phyloP scores from a whole-genome alignment of 1,140 invertebrate genomes.

The Drosophila guanche region DNA sequence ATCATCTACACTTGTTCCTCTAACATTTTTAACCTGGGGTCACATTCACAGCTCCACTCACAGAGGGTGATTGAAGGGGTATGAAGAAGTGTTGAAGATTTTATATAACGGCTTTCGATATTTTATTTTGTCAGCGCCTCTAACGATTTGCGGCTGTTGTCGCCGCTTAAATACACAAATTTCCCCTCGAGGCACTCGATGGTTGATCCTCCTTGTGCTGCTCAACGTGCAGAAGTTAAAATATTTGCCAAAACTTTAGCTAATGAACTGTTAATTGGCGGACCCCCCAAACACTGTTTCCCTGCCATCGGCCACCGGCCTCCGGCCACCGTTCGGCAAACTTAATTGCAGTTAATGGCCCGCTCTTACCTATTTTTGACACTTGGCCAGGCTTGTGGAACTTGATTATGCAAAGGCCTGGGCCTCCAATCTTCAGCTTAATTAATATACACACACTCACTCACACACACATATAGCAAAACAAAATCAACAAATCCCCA shows the following conservation, averaged over 20 bases:
- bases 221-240: constrained; percentile 42
- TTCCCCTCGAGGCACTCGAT: constrained; percentile 19
- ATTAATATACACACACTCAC: constrained; percentile 54
- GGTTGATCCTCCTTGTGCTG: constrained; percentile 8
- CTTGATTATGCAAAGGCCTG: constrained; percentile 76
- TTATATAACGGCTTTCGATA: constrained; percentile 71
- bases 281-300: constrained; percentile 2
- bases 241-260: constrained; percentile 67
- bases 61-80: neutral
- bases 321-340: constrained; percentile 7
- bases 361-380: constrained; percentile 60
- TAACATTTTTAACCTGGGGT: neutral
- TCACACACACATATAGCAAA: constrained; percentile 17
- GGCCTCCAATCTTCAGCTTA: constrained; percentile 18
- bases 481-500: neutral
- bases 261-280: constrained; percentile 80
- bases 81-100: constrained; percentile 33
- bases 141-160: constrained; percentile 12
- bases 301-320: too few relatives aligned
- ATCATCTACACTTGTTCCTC: too few relatives aligned
- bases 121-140: constrained; percentile 35
- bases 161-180: constrained; percentile 35
- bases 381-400: constrained; percentile 42
- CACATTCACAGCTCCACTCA: constrained; percentile 21
- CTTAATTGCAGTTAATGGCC: constrained; percentile 72